phyloP scores from a whole-genome alignment of 2,888 invertebrate genomes.

The Drosophila cracens region DNA sequence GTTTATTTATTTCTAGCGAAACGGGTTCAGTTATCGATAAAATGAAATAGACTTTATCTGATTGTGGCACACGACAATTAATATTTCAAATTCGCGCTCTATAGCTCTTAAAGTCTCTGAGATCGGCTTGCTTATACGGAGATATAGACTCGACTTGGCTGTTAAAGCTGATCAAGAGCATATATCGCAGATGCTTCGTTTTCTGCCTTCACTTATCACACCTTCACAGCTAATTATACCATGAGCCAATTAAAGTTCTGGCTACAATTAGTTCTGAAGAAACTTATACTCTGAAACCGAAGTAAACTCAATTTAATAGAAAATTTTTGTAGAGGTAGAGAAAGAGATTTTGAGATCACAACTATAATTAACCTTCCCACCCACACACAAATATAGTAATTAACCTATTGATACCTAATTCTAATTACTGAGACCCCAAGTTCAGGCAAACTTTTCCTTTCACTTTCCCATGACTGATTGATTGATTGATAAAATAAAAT shows the following conservation, averaged over 20 bases:
- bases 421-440: not conserved
- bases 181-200: not conserved
- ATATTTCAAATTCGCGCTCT: not conserved
- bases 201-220: not conserved
- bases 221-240: not conserved
- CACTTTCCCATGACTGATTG: constrained; percentile 32
- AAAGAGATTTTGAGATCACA: not conserved
- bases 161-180: not conserved
- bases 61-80: no score
- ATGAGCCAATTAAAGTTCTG: not conserved
- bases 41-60: no score
- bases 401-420: not conserved
- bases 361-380: not conserved
- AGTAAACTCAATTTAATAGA: not conserved
- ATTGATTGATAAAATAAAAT: constrained; percentile 24
- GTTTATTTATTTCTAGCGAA: no score
- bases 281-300: not conserved
- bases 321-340: not conserved
- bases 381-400: not conserved
- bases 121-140: not conserved
- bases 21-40: no score
- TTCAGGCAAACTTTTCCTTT: not conserved
- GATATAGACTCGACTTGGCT: not conserved
- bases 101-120: not conserved
- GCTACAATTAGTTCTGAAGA: not conserved